Percentiles rank a stretch among this genome's conserved stretches.
Conservation (phyloP, 2,797 vertebrate species). For the Odontamblyopus lacepedii region DNA sequence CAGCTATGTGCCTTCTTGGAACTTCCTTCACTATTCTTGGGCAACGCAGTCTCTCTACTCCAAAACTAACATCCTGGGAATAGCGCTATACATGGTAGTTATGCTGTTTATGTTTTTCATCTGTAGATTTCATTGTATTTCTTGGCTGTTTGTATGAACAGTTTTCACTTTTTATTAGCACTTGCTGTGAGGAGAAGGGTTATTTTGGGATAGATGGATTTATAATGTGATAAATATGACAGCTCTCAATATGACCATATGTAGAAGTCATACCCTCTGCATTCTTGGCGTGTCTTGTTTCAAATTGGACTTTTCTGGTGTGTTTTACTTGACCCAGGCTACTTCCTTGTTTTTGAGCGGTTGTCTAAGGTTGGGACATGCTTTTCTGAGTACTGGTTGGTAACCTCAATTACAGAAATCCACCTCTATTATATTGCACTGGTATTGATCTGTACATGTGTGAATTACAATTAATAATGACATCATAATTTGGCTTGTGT, state of each 20-base stretch:
- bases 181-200: slow-evolving; percentile 15
- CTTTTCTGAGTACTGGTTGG: background rate
- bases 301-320: slow-evolving; percentile 3
- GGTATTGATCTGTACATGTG: background rate
- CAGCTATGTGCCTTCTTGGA: slow-evolving; percentile 53
- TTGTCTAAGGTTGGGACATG: background rate
- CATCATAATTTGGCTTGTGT: no score
- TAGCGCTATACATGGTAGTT: slow-evolving; percentile 42
- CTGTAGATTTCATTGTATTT: slow-evolving; percentile 37
- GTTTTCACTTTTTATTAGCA: slow-evolving; percentile 9
- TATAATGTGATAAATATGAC: slow-evolving; percentile 28
- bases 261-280: slow-evolving; percentile 1
- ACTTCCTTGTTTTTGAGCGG: background rate
- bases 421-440: no score
- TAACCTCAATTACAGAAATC: background rate
- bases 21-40: slow-evolving; percentile 49
- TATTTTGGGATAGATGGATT: slow-evolving; percentile 31
- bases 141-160: slow-evolving; percentile 39
- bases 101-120: slow-evolving; percentile 26
- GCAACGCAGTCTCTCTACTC: slow-evolving; percentile 33
- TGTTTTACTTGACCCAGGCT: background rate
- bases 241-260: slow-evolving; percentile 11
- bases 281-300: background rate
- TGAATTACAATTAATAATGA: background rate
- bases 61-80: slow-evolving; percentile 54